Evolutionary conservation across 1,140 invertebrate genomes (phyloP), one percentile per base, ranked within the genome.

Genomic region (Bombus breviceps): DNA sequence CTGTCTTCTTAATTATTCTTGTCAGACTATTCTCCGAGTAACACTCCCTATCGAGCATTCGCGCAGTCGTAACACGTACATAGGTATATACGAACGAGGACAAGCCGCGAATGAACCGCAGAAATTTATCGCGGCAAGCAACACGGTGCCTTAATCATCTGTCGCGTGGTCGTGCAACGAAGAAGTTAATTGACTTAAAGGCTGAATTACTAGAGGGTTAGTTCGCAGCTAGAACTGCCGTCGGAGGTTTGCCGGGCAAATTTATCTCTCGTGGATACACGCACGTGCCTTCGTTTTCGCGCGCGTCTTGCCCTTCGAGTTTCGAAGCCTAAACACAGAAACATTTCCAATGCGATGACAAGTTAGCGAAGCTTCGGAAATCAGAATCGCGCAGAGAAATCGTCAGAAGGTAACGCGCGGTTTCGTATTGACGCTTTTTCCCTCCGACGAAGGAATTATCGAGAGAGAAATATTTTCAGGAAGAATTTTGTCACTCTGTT

Each of bases 181-280:
- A 85, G 75, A 68, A 68, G 66, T 85, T 85, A 84, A 76, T 77
- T 85, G 75, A 85, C 83, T 85, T 85, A 85, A 85, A 73, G 83
- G 83, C 77, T 81, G 83, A 81, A 85, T 85, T 85, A 85, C 83
- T 47, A 59, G 32, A 68, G 71, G 83, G 77, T 85, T 85, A 73
- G 78, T 73, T 81, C 68, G 77, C 3, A 85, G 78, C 37, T 85
- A 81, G 59, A 62, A 85, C 83, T 81, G 78, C 34, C 68, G 78
- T 81, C 83, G 81, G 83, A 64, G 66, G 39, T 81, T 73, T 32
- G 77, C 53, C 39, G 57, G 57, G 66, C 69, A 81, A 73, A 85
- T 85, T 85, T 85, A 81, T 85, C 66, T 68, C 41, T 47, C 25
- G 47, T 64, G 32, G 8, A 69, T n/a, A 37, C 43, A 32, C 64